Evolutionary conservation across 1,140 invertebrate genomes (phyloP), one percentile per base, ranked within the genome.

Genomic region (Drosophila oshimai): DNA sequence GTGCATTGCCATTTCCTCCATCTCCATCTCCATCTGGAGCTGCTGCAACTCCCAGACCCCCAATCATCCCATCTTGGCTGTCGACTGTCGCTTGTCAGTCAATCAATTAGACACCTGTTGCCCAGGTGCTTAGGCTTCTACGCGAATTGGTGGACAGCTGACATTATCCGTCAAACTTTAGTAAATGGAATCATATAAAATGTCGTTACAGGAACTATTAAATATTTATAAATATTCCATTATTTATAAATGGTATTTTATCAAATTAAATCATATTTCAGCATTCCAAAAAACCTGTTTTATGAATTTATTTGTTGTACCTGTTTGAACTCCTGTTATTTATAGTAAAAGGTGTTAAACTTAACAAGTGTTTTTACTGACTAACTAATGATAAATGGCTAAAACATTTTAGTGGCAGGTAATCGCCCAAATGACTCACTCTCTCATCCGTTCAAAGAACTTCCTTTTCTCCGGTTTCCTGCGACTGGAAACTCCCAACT

Each of bases 91-190:
- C 39, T 42, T 53, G 79, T 84, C 78, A 74, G 44, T 81, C 79
- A 83, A 83, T 81, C 78, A 84, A 83, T 74, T 60, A 78, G 62
- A 74, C 61, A 83, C 62, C 61, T 84, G 78, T 58, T 81, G 77
- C 54, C 44, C 41, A 28, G 62, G 45, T 57, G 75, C 55, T 69
- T 44, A 78, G 49, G 18, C 49, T 45, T 55, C 18, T 24, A 41
- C 10, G 26, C 20, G 5, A 46, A 20, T 22, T 28, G 67, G 44
- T 10, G 9, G 54, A 50, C 68, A 61, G 33, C n/a, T 71, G 68
- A 50, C 50, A 61, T 24, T 61, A 50, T 33, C 28, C 10, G 37
- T 22, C 22, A 34, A 24, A 41, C 60, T 49, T 37, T 26, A 36
- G 41, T 64, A 31, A 22, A 7, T 22, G 17, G n/a, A 34, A 29